Evolutionary conservation across 2,113 vertebrate species (phyloP).

Genomic region (Manacus vitellinus): DNA sequence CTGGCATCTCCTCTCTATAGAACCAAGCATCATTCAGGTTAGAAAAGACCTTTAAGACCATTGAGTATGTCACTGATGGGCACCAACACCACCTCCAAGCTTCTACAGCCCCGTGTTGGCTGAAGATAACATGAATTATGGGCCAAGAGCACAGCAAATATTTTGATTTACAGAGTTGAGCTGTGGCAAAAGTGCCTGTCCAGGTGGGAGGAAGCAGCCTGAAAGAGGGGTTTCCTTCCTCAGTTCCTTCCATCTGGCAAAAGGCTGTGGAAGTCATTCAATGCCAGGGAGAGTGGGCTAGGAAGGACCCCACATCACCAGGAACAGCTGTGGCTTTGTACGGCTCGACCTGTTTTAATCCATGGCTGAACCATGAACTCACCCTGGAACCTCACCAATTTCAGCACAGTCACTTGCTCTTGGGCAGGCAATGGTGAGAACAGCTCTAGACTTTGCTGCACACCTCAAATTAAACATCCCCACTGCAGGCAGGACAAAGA

Average conservation of each 20-base stretch:
- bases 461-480: neutral
- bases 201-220: neutral
- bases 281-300: rapidly evolving
- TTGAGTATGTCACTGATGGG: neutral
- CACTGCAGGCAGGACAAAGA: neutral
- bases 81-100: neutral
- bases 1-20: neutral
- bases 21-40: neutral
- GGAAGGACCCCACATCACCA: neutral
- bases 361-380: neutral
- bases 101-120: rapidly evolving
- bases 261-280: neutral
- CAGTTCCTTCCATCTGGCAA: neutral
- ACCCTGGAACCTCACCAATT: neutral
- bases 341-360: rapidly evolving
- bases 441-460: neutral
- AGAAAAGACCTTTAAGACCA: neutral
- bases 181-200: neutral
- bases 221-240: neutral
- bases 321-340: neutral
- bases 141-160: neutral
- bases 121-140: neutral
- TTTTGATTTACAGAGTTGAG: neutral
- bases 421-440: rapidly evolving
- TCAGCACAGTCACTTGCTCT: neutral